A percentile compares a stretch with the other conserved stretches of the same genome.
Conservation (phyloP, 1,140 invertebrate genomes). For the Hycleus cichorii region DNA sequence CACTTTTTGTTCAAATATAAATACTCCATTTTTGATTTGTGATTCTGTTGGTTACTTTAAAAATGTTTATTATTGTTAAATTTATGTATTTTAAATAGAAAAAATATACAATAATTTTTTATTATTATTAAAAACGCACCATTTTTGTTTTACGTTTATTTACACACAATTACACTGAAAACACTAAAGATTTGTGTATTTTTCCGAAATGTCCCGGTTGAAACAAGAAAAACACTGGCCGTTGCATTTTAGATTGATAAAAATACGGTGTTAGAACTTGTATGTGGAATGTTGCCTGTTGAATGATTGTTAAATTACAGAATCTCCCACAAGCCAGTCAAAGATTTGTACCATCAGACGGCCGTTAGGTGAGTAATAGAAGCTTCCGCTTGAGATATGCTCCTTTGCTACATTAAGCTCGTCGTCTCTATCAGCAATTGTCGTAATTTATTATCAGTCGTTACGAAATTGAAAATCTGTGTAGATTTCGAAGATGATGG, state of each 20-base stretch:
- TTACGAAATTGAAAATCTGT: background rate
- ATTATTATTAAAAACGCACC: background rate
- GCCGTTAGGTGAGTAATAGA: constrained; percentile 30
- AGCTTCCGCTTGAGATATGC: background rate
- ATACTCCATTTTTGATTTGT: constrained; percentile 20
- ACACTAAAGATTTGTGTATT: background rate
- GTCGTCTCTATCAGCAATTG: too few species aligned
- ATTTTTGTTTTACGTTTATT: background rate
- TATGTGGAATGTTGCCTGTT: constrained; percentile 40
- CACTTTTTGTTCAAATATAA: background rate
- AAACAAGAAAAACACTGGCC: background rate
- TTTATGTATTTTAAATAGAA: constrained; percentile 12
- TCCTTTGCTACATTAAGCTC: background rate
- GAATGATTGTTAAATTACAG: constrained; percentile 36
- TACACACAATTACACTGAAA: too few species aligned
- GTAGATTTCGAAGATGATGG: constrained; percentile 45
- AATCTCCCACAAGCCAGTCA: constrained; percentile 20
- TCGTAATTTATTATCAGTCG: too few species aligned
- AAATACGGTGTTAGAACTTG: constrained; percentile 26
- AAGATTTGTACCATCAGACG: constrained; percentile 29
- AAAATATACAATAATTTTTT: constrained; percentile 9
- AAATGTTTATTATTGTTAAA: constrained; percentile 21
- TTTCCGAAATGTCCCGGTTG: background rate
- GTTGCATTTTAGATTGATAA: constrained; percentile 9
- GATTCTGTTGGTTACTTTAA: constrained; percentile 19